A percentile compares a stretch with the other conserved stretches of the same genome.
phyloP scores from a whole-genome alignment of 2,888 invertebrate species.

The Capitulum mitella region DNA sequence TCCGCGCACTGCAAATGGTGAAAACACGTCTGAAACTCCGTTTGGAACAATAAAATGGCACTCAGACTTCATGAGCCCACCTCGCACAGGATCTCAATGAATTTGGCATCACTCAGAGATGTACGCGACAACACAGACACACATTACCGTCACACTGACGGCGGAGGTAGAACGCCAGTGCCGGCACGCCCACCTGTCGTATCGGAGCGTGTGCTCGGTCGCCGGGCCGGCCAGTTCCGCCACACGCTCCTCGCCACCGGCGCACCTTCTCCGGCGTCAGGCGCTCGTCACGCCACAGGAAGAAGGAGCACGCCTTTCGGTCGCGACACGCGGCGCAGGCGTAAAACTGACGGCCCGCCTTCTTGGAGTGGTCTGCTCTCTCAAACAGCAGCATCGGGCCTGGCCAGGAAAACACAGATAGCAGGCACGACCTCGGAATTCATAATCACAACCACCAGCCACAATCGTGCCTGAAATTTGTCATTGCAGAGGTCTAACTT shows the following conservation, averaged over 20 bases:
- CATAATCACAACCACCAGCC: too few relatives aligned
- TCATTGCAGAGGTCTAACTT: neutral
- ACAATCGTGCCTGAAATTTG: too few relatives aligned
- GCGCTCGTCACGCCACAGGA: conserved; percentile 31
- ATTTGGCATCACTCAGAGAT: too few relatives aligned
- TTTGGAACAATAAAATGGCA: too few relatives aligned
- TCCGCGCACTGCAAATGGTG: neutral
- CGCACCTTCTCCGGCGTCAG: conserved; percentile 26
- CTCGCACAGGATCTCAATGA: too few relatives aligned
- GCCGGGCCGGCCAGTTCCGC: neutral
- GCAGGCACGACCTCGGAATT: too few relatives aligned
- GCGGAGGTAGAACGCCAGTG: neutral
- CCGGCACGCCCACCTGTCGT: conserved; percentile 25
- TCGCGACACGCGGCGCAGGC: conserved; percentile 33
- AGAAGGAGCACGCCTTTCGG: conserved; percentile 31
- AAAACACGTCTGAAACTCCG: too few relatives aligned
- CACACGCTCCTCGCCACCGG: conserved; percentile 27
- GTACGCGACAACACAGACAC: too few relatives aligned
- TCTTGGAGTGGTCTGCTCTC: conserved; percentile 23
- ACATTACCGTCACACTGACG: too few relatives aligned
- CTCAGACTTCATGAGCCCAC: too few relatives aligned
- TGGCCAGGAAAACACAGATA: too few relatives aligned
- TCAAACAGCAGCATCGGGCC: conserved; percentile 27
- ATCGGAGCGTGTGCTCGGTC: conserved; percentile 12
- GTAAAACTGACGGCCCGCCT: conserved; percentile 29